phyloP scores from a whole-genome alignment of 2,113 vertebrate species.

The Leptosomus discolor region DNA sequence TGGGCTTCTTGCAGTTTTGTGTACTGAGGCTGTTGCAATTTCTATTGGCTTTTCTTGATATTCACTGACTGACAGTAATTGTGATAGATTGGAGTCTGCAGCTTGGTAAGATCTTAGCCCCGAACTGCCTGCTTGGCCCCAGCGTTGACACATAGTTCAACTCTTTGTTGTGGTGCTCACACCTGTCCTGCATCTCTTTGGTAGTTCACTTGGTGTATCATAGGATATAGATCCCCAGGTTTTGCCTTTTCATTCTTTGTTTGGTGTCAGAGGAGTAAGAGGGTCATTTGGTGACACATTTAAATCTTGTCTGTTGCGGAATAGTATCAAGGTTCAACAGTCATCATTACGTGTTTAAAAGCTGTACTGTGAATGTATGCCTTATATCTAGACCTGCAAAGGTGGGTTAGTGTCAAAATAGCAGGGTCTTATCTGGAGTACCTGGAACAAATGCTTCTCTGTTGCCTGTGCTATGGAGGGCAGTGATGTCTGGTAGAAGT shows the following conservation, averaged over 20 bases:
- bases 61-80: fast-evolving
- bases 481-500: not conserved
- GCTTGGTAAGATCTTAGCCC: not conserved
- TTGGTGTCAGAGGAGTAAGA: not conserved
- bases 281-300: not conserved
- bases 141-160: not conserved
- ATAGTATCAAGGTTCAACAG: not conserved
- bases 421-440: not conserved
- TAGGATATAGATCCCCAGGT: not conserved
- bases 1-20: not conserved
- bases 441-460: not conserved
- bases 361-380: not conserved
- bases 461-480: fast-evolving
- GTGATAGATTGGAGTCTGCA: not conserved
- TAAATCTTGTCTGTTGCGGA: not conserved
- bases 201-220: not conserved
- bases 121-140: not conserved
- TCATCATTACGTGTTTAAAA: not conserved
- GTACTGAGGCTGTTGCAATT: not conserved
- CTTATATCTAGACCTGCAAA: not conserved
- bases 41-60: not conserved
- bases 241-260: not conserved
- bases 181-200: not conserved
- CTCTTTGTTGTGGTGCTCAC: not conserved
- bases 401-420: not conserved